Evolutionary conservation across 1,140 invertebrate genomes (phyloP), one percentile per base, ranked within the genome.

Genomic region (Drosophila bocki): DNA sequence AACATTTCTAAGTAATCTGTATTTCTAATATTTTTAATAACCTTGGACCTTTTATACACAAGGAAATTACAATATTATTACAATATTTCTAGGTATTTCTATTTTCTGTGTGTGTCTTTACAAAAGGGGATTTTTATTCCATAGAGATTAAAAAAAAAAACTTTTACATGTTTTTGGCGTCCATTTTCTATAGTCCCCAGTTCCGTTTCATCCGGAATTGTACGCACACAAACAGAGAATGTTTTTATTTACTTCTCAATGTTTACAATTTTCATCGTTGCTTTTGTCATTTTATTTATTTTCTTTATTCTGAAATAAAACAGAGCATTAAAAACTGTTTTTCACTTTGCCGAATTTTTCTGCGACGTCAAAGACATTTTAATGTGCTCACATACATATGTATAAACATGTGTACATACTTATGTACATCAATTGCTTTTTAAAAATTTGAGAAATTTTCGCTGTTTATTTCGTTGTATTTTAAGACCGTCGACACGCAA

Each of bases 321-420:
- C 48, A 47, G 63, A 68, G 44, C 67, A 69, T 69, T 35, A 53
- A 80, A 80, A 53, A 22, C 41, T 22, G 47, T 22, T 45, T 41
- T 59, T 42, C 45, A 64, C 45, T 54, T 77, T 84, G 56, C 51
- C 51, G 41, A 32, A 47, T 48, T 60, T 75, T 12, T 77, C 67
- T 80, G 77, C 80, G 71, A 59, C 83, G 69, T 85, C 78, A 83
- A 88, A 86, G 71, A 80, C 80, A 70, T 54, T 82, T 82, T 59
- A 71, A 75, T 86, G 62, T 62, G 57, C 47, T 11, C 33, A 68
- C 51, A 47, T 54, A 53, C 60, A 47, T 11, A 50, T 60, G 44
- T 11, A 44, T 29, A 51, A 39, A 41, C n/a, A 6, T 50, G 17
- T 53, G 39, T 63, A 26, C 3, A 45, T 17, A 26, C 3, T 22